Evolutionary conservation across 2,888 invertebrate genomes (phyloP), one percentile per base, ranked within the genome.

Genomic region (Leptinotarsa haldemani): DNA sequence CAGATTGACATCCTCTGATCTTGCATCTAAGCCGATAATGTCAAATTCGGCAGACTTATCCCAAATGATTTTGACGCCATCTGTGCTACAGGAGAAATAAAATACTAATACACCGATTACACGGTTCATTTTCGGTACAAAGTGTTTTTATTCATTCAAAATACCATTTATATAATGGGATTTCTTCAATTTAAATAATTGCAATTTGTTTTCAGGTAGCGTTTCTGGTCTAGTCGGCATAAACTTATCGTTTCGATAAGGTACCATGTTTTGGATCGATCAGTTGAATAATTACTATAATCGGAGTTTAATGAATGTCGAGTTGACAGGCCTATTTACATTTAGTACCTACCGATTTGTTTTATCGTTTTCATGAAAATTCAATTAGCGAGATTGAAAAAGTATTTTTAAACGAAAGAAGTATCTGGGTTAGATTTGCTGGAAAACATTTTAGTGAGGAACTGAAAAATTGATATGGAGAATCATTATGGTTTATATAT

Each of bases 11-110:
- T 78, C 78, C 3, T 75, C 80, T 3, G 74, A 65, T 40, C 77
- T 75, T 22, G 61, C 69, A 12, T 74, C 65, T 9, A 71, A 73
- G 53, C 77, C 76, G 25, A 63, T 25, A 52, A 79, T 74, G 64
- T 81, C 77, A 30, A 56, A 68, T 47, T 80, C 79, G 4, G 77
- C 80, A 20, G 78, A 79, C 68, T 82, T 82, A 63, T 83, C 82
- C 83, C 83, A 83, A 56, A 80, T 71, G 48, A 83, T 82, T 74
- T 80, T 64, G 46, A 75, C 53, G 65, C 71, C 65, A 4, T 67
- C 25, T 2, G 52, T 64, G 1, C 20, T 46, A 18, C 15, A 20
- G 7, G 15, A 53, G 56, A 56, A 52, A 53, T 15, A 67, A 4
- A 67, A 53, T 12, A 50, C 52, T 53, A 67, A 40, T 52, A 53